Base-by-base conservation (phyloP, 2,113 vertebrate genomes). In the Pterocles gutturalis region DNA sequence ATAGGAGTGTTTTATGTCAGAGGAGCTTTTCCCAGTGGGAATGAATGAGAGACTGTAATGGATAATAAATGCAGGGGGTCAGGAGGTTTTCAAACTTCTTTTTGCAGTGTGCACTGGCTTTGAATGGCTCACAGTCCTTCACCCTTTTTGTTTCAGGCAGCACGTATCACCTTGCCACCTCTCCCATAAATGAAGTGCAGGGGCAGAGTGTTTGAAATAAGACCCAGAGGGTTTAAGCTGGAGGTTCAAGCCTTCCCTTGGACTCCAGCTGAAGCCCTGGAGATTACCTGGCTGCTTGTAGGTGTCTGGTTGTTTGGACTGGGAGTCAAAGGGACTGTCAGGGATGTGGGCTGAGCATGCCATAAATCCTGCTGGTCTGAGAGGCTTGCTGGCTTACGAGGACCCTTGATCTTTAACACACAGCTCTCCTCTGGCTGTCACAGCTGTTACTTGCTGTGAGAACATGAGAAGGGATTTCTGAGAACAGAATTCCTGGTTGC, bases 21-120 rank as follows among this genome's bases (percentile, higher is more conserved):
- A 87, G 57, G 69, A 94, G 73, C 22, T 94, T 95, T 95, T 79
- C 70, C 70, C 48, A 62, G 66, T 76, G 70, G 89, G 55, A 89
- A 83, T 60, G 64, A 87, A 75, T 67, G 72, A 95, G 55, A 90
- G 53, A 66, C n/a, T 90, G 73, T 94, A 94, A 93, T 94, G 83
- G 93, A 78, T 93, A 96, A 94, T 96, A 96, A 96, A 96, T 92
- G 57, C 17, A 43, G 72, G 17, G 46, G 58, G 65, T 93, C 72
- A 92, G 67, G n/a, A 91, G 82, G 66, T 93, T 96, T 91, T 93
- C 76, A 78, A 57, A 88, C 51, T 83, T 88, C 51, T 93, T 93
- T 67, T 67, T 92, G 82, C 78, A 41, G 49, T 5, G 0, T 81
- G 46, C 0, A 2, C 33, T 83, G 79, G 41, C 85, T 80, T 91